phyloP scores from a whole-genome alignment of 2,113 vertebrate genomes.

The Heloderma charlesbogerti region DNA sequence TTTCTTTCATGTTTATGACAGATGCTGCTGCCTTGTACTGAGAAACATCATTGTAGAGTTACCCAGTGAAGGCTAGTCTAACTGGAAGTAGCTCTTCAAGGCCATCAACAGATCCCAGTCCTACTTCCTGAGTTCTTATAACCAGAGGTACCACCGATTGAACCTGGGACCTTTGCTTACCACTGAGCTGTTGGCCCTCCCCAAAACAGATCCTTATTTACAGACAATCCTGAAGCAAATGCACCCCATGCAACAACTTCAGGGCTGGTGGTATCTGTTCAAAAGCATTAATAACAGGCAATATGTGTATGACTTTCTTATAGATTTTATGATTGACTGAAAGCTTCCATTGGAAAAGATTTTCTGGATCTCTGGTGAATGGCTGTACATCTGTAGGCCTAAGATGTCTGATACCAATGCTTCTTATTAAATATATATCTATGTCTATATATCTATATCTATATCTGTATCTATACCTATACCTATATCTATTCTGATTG shows the following conservation, averaged over 20 bases:
- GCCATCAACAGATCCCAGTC: background rate
- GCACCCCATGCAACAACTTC: background rate
- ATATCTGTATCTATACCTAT: no score
- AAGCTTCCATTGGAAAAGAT: background rate
- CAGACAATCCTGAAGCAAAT: background rate
- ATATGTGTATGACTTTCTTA: background rate
- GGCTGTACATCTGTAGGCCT: background rate
- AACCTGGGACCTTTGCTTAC: background rate
- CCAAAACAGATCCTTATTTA: background rate
- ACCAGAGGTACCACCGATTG: background rate
- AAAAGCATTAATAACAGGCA: background rate
- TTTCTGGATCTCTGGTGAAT: background rate
- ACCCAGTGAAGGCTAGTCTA: background rate
- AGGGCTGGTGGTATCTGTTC: background rate
- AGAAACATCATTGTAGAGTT: background rate
- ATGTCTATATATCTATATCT: no score
- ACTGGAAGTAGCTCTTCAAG: background rate
- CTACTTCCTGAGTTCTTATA: background rate
- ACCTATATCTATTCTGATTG: no score
- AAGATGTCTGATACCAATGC: background rate
- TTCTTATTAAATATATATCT: no score
- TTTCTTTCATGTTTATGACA: background rate
- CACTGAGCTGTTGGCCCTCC: background rate
- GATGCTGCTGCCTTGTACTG: background rate
- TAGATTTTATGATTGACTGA: background rate